A percentile compares a stretch with the other conserved stretches of the same genome.
phyloP scores from a whole-genome alignment of 2,797 vertebrate species.

The Sphenopsis melanotis region DNA sequence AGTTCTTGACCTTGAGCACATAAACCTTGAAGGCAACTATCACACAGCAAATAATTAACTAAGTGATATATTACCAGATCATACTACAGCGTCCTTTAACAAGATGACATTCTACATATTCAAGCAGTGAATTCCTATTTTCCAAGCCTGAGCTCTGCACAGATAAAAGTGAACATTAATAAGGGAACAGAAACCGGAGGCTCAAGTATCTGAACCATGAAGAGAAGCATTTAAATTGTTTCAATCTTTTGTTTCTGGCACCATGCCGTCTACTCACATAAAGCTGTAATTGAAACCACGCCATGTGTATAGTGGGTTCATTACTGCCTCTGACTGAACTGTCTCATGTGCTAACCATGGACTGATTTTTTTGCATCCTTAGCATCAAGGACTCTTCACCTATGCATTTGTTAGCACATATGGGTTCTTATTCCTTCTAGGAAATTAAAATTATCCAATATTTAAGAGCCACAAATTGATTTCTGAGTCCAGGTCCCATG shows the following conservation, averaged over 20 bases:
- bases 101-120: conserved; percentile 38
- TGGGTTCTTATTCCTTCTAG: neutral
- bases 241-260: conserved; percentile 63
- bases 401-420: conserved; percentile 26
- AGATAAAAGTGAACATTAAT: conserved; percentile 60
- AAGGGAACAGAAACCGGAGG: conserved; percentile 40
- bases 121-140: conserved; percentile 27
- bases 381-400: conserved; percentile 45
- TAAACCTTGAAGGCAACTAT: conserved; percentile 6
- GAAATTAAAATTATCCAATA: conserved; percentile 35
- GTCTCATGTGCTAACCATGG: conserved; percentile 53
- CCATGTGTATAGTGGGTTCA: conserved; percentile 58
- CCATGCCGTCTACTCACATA: conserved; percentile 67
- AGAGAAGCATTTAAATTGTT: conserved; percentile 60
- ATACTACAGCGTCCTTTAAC: conserved; percentile 4
- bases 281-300: conserved; percentile 74
- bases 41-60: conserved; percentile 23
- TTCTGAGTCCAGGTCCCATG: neutral
- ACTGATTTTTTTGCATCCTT: conserved; percentile 47
- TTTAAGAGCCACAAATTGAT: conserved; percentile 43
- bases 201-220: conserved; percentile 59
- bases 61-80: neutral
- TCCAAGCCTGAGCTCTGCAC: conserved; percentile 12
- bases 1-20: conserved; percentile 58
- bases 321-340: conserved; percentile 52